Percentiles rank a stretch among this genome's conserved stretches.
These are phyloP conservation scores for Leucophenga varia DNA, from an alignment of 1,140 invertebrate species.

Conservation along the genomic window DNA sequence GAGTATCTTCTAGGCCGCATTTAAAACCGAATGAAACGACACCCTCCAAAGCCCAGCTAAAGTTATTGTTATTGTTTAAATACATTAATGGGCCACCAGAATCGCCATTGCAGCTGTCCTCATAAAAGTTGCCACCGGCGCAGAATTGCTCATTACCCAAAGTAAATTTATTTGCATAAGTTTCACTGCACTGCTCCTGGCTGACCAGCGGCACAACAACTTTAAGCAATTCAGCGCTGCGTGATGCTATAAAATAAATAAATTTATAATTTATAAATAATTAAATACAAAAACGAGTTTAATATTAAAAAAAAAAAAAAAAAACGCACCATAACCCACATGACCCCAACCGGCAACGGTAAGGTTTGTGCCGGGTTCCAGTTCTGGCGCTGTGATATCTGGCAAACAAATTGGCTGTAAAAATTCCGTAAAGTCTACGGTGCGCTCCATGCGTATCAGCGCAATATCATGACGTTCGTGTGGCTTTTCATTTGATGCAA, in stretches of 20 bases:
- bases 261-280: no score
- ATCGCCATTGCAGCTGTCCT: constrained; percentile 65
- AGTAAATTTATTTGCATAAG: not conserved
- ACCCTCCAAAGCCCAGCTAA: constrained; percentile 58
- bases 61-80: constrained; percentile 30
- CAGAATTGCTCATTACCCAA: constrained; percentile 56
- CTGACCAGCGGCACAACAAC: not conserved
- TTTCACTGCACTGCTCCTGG: not conserved
- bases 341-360: constrained; percentile 69
- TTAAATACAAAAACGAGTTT: no score
- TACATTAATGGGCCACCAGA: constrained; percentile 66
- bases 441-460: constrained; percentile 43
- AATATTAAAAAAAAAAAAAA: no score
- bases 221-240: not conserved
- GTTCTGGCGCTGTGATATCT: not conserved
- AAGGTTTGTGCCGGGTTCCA: constrained; percentile 32
- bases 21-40: constrained; percentile 58
- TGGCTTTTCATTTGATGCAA: constrained; percentile 31
- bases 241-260: constrained; percentile 50
- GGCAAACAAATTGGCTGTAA: constrained; percentile 62
- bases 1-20: constrained; percentile 47
- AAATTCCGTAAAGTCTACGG: constrained; percentile 51
- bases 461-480: constrained; percentile 55
- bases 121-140: constrained; percentile 59
- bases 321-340: no score